phyloP scores from a whole-genome alignment of 2,888 invertebrate genomes.

The Tenthredo amoena region DNA sequence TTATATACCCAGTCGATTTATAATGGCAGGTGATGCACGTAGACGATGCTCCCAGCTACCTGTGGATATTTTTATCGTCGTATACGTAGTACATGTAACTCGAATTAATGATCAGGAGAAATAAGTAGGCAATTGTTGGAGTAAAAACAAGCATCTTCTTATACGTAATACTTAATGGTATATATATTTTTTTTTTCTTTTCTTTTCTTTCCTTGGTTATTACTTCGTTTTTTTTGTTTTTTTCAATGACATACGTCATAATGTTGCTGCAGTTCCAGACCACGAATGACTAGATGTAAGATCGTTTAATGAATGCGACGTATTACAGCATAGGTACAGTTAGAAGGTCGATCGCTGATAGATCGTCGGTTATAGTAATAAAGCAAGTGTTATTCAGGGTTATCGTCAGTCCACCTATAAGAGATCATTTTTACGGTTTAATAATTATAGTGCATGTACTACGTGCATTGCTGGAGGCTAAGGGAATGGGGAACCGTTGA shows the following conservation, averaged over 20 bases:
- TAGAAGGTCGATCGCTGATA: neutral
- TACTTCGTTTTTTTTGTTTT: neutral
- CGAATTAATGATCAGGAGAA: neutral
- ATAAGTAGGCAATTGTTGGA: neutral
- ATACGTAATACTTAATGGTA: neutral
- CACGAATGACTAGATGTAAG: neutral
- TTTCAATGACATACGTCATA: neutral
- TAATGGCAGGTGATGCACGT: neutral
- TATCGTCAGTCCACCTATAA: neutral
- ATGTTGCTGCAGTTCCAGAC: neutral
- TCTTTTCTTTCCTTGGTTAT: neutral
- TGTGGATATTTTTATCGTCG: conserved; percentile 11
- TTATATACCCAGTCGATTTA: neutral
- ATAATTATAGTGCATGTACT: conserved; percentile 21
- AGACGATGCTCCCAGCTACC: neutral
- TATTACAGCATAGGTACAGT: neutral
- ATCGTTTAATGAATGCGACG: neutral
- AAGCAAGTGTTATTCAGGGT: neutral
- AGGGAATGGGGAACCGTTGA: neutral
- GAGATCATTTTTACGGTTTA: neutral
- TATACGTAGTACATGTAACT: neutral
- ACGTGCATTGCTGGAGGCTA: neutral
- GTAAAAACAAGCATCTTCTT: neutral
- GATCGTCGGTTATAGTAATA: neutral
- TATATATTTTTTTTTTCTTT: neutral